A percentile compares a stretch with the other conserved stretches of the same genome.
Conservation (phyloP, 2,797 vertebrate genomes). For the Malacoraja senta region DNA sequence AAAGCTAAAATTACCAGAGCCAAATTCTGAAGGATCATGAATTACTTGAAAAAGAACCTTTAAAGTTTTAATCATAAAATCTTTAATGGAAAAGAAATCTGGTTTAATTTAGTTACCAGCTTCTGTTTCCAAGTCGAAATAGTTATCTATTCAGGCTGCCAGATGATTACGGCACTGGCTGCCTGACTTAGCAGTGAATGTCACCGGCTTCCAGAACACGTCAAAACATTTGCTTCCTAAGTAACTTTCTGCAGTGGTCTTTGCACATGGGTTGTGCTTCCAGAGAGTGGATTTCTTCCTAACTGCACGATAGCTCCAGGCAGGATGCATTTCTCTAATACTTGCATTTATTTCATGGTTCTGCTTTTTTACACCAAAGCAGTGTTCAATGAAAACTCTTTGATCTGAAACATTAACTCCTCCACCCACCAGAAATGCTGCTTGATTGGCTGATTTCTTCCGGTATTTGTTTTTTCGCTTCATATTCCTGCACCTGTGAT, state of each 20-base stretch:
- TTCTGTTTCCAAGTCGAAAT: conserved; percentile 1
- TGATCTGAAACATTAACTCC: too few relatives aligned
- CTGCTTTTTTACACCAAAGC: neutral
- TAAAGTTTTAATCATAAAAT: neutral
- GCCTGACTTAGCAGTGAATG: neutral
- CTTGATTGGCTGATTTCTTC: too few relatives aligned
- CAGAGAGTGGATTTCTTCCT: neutral
- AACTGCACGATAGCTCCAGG: neutral
- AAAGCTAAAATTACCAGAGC: neutral
- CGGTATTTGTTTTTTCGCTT: neutral
- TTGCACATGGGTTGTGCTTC: neutral
- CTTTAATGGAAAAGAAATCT: neutral
- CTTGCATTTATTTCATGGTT: neutral
- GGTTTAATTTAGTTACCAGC: neutral
- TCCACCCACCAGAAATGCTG: too few relatives aligned
- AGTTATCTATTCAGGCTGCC: neutral
- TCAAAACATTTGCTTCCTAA: conserved; percentile 13
- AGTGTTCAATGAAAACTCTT: neutral
- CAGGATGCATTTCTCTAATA: neutral
- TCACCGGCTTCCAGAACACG: neutral
- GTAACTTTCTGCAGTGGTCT: neutral
- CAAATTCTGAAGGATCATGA: neutral
- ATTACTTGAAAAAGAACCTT: neutral
- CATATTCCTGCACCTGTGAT: neutral
- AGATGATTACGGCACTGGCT: neutral